phyloP scores from a whole-genome alignment of 2,888 invertebrate species.

The Eulithis prunata region DNA sequence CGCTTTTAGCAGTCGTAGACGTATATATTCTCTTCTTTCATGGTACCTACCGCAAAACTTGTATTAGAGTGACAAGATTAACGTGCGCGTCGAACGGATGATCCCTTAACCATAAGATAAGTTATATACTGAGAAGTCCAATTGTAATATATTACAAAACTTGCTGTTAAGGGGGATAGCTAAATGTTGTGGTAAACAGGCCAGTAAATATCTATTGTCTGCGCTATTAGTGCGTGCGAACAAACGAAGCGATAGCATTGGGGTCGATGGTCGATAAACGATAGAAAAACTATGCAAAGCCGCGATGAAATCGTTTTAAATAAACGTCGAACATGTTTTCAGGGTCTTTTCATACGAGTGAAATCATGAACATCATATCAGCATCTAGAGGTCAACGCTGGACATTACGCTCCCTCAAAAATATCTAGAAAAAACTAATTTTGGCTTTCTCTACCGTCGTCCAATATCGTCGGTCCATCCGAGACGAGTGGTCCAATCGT shows the following conservation, averaged over 20 bases:
- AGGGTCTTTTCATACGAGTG: not conserved
- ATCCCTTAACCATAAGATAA: not conserved
- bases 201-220: slow-evolving; percentile 62
- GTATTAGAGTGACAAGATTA: not conserved
- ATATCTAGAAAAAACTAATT: no score
- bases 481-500: not conserved
- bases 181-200: slow-evolving; percentile 56
- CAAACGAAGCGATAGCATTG: slow-evolving; percentile 54
- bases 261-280: slow-evolving; percentile 39
- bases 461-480: no score
- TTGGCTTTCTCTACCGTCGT: no score
- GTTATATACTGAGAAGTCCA: not conserved
- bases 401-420: no score
- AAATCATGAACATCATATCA: no score
- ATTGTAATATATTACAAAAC: slow-evolving; percentile 2
- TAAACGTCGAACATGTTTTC: not conserved
- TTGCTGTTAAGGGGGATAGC: slow-evolving; percentile 39
- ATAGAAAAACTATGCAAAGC: slow-evolving; percentile 27
- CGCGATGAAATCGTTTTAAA: slow-evolving; percentile 5
- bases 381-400: no score
- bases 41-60: not conserved
- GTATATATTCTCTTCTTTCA: no score
- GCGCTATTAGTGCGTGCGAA: slow-evolving; percentile 58
- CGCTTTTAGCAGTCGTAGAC: no score
- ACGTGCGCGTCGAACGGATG: not conserved